Conservation (phyloP, 2,113 vertebrate genomes). For the Zingel zingel region DNA sequence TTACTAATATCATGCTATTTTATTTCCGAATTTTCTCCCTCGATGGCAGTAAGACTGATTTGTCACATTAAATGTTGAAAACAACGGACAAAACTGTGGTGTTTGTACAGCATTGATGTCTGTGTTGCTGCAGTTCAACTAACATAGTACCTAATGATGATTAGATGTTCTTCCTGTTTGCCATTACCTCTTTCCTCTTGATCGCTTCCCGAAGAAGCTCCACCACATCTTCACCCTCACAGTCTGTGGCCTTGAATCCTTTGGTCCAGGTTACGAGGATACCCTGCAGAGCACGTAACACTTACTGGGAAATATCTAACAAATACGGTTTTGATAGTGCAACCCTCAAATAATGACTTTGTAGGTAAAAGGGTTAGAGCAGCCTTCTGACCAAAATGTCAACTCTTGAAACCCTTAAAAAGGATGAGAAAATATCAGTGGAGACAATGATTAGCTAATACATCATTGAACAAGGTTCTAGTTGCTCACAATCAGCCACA, state of each 20-base stretch:
- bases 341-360: neutral
- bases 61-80: neutral
- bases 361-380: neutral
- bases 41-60: neutral
- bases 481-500: neutral
- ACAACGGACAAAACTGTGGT: neutral
- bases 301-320: neutral
- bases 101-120: neutral
- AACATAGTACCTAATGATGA: neutral
- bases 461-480: neutral
- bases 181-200: conserved; percentile 95
- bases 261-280: conserved; percentile 98
- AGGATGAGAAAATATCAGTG: neutral
- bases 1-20: neutral
- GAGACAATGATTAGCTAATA: neutral
- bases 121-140: neutral
- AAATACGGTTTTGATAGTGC: neutral
- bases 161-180: neutral
- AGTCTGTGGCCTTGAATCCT: conserved; percentile 98
- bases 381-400: neutral
- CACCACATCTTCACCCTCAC: conserved; percentile 95
- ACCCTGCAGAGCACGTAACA: conserved; percentile 83
- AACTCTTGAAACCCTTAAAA: neutral
- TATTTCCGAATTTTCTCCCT: neutral
- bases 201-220: conserved; percentile 93